Base-by-base conservation (phyloP, 1,140 invertebrate genomes). In the Drosophila malerkotliana region DNA sequence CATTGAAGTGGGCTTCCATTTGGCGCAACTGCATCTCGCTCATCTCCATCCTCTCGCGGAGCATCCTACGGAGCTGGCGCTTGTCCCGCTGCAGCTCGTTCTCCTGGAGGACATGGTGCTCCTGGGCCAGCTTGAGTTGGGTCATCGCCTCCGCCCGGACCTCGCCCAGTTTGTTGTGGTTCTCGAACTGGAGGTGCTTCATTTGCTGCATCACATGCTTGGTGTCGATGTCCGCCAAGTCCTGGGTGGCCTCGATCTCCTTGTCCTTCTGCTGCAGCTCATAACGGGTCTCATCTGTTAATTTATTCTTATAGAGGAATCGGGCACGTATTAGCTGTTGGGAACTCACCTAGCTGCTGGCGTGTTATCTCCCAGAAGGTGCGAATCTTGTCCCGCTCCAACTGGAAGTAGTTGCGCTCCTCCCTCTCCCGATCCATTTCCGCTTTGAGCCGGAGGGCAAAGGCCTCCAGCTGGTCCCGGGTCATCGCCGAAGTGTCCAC, bases 331-430 rank as follows among this genome's bases (percentile, higher is more conserved):
- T 4, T 1, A 8, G 8, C 32, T 34, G 8, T 4, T n/a, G 3
- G 9, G 3, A 14, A 60, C 76, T 81, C 49, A 79, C 78, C 79
- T 64, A 79, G 58, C 74, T 92, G 85, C 45, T 85, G 83, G n/a
- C 77, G 62, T 14, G 92, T 90, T 48, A 98, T 97, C 92, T 99
- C 97, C 98, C 98, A 99, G 92, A 98, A 98, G 28, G 96, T 97
- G 69, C 97, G 94, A 12, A 99, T 94, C 92, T 98, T 98, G 91
- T 99, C 98, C 77, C 98, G 93, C 92, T 99, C 98, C 53, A 99
- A 91, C 93, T 99, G 98, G 81, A 99, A 98, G 90, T 96, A 98
- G 92, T 99, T 99, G 74, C 98, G 93, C 92, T 99, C 98, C 92
- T 99, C 98, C 77, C 98, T 93, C 92, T 99, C 98, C 47, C 97